Evolutionary conservation across 2,113 vertebrate species (phyloP).

Genomic region (Ondatra zibethicus): DNA sequence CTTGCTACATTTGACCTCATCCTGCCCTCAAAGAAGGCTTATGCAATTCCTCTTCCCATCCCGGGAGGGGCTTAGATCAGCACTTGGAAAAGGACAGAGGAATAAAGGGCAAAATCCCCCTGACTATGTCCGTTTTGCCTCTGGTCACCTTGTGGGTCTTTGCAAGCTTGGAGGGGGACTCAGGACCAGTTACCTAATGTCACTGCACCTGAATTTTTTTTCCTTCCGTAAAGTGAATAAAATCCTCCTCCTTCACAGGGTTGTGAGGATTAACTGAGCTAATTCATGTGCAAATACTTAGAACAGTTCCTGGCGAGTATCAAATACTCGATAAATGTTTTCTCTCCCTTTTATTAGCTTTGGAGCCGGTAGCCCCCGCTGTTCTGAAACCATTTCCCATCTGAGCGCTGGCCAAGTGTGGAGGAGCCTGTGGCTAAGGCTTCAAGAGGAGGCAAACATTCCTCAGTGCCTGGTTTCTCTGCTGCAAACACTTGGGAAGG

Average conservation of each 20-base stretch:
- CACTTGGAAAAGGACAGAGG: not conserved
- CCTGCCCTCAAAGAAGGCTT: not conserved
- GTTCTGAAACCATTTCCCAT: not conserved
- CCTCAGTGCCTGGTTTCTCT: not conserved
- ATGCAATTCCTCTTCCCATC: not conserved
- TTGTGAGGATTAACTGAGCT: not conserved
- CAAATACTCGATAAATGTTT: not conserved
- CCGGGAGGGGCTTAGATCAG: not conserved
- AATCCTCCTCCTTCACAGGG: not conserved
- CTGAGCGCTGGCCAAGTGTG: not conserved
- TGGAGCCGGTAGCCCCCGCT: not conserved
- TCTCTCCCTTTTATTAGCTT: not conserved
- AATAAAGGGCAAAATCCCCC: not conserved
- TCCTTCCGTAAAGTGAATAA: not conserved
- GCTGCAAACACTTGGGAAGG: not conserved
- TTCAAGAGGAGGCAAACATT: not conserved
- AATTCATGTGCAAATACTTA: not conserved
- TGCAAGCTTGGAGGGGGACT: not conserved
- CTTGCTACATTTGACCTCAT: accelerated
- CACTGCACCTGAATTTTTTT: not conserved
- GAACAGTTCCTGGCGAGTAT: not conserved
- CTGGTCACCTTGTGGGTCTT: not conserved
- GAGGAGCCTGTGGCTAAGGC: not conserved
- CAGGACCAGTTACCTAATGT: not conserved
- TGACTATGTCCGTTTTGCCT: not conserved